A percentile compares a stretch with the other conserved stretches of the same genome.
Conservation (phyloP, 2,797 vertebrate genomes). For the Acridotheres tristis region DNA sequence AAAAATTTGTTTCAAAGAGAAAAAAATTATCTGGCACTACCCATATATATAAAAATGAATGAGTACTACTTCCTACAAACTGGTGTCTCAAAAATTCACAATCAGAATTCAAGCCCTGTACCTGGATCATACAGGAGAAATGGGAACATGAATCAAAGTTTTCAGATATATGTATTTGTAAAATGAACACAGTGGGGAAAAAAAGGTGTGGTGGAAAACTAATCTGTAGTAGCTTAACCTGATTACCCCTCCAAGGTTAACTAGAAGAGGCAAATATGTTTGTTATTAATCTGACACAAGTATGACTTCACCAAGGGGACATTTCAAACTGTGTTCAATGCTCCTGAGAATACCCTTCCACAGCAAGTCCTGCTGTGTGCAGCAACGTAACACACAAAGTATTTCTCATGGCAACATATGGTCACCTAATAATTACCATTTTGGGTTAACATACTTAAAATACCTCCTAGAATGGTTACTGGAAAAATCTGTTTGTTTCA, state of each 20-base stretch:
- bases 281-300: constrained; percentile 1
- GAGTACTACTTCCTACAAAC: neutral
- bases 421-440: constrained; percentile 1
- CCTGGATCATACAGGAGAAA: neutral
- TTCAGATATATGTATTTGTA: neutral
- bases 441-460: neutral
- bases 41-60: neutral
- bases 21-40: neutral
- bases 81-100: neutral
- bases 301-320: constrained; percentile 7
- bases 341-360: constrained; percentile 1
- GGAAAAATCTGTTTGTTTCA: constrained; percentile 15
- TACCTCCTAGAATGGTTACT: neutral
- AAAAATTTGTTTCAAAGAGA: neutral
- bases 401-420: neutral
- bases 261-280: neutral
- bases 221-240: neutral
- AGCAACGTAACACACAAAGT: neutral
- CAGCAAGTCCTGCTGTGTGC: neutral
- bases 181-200: neutral
- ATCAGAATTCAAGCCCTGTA: neutral
- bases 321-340: neutral
- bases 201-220: neutral
- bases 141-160: neutral
- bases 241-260: neutral